Evolutionary conservation across 2,113 vertebrate genomes (phyloP).

Genomic region (Leptodactylus fuscus): DNA sequence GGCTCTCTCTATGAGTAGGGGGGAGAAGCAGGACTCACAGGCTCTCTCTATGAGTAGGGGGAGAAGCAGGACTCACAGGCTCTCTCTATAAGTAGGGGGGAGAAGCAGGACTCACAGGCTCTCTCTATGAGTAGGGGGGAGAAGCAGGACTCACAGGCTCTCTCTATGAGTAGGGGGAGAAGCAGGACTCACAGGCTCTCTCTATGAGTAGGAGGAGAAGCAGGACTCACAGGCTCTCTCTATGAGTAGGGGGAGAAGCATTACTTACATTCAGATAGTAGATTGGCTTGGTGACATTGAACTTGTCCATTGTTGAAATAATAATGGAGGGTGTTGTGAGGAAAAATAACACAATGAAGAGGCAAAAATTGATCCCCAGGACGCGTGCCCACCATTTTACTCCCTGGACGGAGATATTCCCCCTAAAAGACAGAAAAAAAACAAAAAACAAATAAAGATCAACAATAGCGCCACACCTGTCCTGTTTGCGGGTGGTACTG

Average conservation of each 20-base stretch:
- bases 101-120: not conserved
- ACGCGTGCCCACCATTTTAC: slow-evolving; percentile 87
- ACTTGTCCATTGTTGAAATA: slow-evolving; percentile 91
- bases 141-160: not conserved
- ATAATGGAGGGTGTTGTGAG: slow-evolving; percentile 95
- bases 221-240: not conserved
- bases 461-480: not conserved
- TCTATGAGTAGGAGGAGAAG: not conserved
- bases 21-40: too few species aligned
- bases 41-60: too few species aligned
- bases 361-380: slow-evolving; percentile 79
- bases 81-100: not conserved
- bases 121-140: not conserved
- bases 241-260: not conserved
- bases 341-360: slow-evolving; percentile 91
- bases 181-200: not conserved
- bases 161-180: not conserved
- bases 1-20: not conserved
- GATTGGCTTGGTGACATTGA: slow-evolving; percentile 94
- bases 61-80: not conserved
- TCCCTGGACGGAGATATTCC: slow-evolving; percentile 85
- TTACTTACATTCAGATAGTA: slow-evolving; percentile 87
- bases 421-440: slow-evolving; percentile 72
- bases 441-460: not conserved
- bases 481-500: not conserved